Evolutionary conservation across 2,797 vertebrate species (phyloP), one percentile per base, ranked within the genome.

Genomic region (Alcedo quadribrachys): DNA sequence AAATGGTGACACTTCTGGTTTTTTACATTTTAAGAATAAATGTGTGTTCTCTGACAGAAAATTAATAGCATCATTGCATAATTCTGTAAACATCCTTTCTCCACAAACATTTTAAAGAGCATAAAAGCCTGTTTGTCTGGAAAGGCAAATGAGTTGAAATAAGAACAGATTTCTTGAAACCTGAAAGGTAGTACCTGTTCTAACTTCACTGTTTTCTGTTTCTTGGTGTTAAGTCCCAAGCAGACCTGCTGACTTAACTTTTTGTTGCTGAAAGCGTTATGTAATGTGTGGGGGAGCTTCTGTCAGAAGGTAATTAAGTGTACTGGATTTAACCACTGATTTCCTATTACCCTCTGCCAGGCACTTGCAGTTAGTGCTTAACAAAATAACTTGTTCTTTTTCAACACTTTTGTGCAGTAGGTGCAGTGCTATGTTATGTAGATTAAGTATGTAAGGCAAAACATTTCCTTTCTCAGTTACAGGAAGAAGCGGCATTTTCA

Each of bases 241-340:
- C 81, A 91, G 78, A 74, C 18, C 60, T 87, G 62, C 76, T 76
- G 84, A 28, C 45, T 74, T 51, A 11, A 65, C 54, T 85, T 88
- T 46, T 46, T 85, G 60, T 80, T 81, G 68, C 81, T 90, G 57
- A 68, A 43, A 43, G 62, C 45, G 68, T 94, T 95, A 42, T 5
- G 9, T 89, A 90, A 85, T 5, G 37, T 87, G 84, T 58, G 86
- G 30, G 30, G 71, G 94, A 81, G 84, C 85, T 92, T 66, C 71
- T 94, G 84, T 90, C 92, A 94, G 37, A 65, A 85, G 61, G 50
- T 80, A 67, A 71, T 85, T 87, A 67, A 65, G 6, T 30, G 58
- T 79, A 19, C 86, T 75, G 71, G 61, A 17, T 89, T 95, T 73
- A 62, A 94, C 79, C 86, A 63, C 81, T 30, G 67, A 61, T 87